A percentile compares a stretch with the other conserved stretches of the same genome.
These are phyloP conservation scores for Temnothorax unifasciatus DNA, from an alignment of 2,888 invertebrate species.

Conservation along the genomic window DNA sequence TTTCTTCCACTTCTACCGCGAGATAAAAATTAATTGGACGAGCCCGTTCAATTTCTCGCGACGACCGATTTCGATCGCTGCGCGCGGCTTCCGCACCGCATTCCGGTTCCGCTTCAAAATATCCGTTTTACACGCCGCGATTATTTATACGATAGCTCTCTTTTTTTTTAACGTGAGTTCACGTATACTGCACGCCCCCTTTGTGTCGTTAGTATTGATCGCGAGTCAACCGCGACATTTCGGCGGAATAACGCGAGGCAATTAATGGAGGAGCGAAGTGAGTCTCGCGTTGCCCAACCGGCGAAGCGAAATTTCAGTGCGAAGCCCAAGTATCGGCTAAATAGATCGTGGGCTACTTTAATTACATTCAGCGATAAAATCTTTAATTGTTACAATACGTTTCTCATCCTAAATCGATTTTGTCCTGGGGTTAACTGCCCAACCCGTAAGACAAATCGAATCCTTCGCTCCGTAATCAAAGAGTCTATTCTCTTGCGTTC, in stretches of 20 bases:
- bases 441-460: neutral
- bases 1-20: conserved; percentile 4
- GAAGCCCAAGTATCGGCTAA: conserved; percentile 8
- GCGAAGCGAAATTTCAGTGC: conserved; percentile 26
- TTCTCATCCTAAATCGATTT: conserved; percentile 2
- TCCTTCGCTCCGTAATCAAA: neutral
- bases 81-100: neutral
- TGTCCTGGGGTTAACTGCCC: neutral
- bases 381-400: conserved; percentile 7
- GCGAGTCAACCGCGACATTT: conserved; percentile 45
- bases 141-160: conserved; percentile 35
- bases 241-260: conserved; percentile 49
- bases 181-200: conserved; percentile 9
- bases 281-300: conserved; percentile 14
- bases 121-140: conserved; percentile 16
- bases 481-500: neutral
- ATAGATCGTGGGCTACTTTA: conserved; percentile 10
- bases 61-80: conserved; percentile 14
- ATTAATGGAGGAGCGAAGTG: conserved; percentile 49
- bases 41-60: conserved; percentile 19
- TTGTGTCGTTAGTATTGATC: conserved; percentile 51
- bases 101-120: conserved; percentile 5
- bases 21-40: conserved; percentile 46
- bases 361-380: neutral
- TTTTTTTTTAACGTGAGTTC: conserved; percentile 27